Evolutionary conservation across 2,888 invertebrate species (phyloP).

Genomic region (Octodonta nipae): DNA sequence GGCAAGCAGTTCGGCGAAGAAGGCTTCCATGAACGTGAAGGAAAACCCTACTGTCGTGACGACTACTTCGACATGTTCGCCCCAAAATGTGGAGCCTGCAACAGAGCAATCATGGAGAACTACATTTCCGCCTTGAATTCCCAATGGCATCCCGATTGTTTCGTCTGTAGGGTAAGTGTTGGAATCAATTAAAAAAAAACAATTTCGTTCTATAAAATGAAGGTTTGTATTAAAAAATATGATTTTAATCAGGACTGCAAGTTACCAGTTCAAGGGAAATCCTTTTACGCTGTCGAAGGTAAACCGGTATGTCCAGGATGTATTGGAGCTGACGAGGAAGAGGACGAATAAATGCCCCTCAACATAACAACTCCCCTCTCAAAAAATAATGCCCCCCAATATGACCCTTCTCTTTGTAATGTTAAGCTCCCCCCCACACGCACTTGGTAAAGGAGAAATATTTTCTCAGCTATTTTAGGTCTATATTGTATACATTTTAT

Average conservation of each 20-base stretch:
- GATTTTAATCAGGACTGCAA: conserved; percentile 70
- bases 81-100: conserved; percentile 93
- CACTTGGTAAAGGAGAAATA: neutral
- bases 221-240: too few species aligned
- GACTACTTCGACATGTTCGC: conserved; percentile 98
- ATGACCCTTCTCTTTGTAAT: conserved; percentile 11
- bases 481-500: conserved; percentile 35
- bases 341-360: conserved; percentile 42
- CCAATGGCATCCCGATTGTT: conserved; percentile 98
- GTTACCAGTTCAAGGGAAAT: conserved; percentile 81
- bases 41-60: conserved; percentile 88
- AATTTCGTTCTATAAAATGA: too few species aligned
- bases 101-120: conserved; percentile 90
- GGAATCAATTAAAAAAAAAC: too few species aligned
- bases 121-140: conserved; percentile 94
- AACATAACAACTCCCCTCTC: conserved; percentile 27
- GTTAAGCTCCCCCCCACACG: conserved; percentile 10
- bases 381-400: conserved; percentile 25
- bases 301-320: conserved; percentile 90
- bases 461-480: conserved; percentile 13
- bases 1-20: conserved; percentile 94
- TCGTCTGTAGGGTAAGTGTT: conserved; percentile 88
- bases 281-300: conserved; percentile 94
- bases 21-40: conserved; percentile 92
- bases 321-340: conserved; percentile 83